A percentile compares a stretch with the other conserved stretches of the same genome.
Evolutionary conservation across 2,113 vertebrate genomes (phyloP).

Genomic region (Arothron firmamentum): DNA sequence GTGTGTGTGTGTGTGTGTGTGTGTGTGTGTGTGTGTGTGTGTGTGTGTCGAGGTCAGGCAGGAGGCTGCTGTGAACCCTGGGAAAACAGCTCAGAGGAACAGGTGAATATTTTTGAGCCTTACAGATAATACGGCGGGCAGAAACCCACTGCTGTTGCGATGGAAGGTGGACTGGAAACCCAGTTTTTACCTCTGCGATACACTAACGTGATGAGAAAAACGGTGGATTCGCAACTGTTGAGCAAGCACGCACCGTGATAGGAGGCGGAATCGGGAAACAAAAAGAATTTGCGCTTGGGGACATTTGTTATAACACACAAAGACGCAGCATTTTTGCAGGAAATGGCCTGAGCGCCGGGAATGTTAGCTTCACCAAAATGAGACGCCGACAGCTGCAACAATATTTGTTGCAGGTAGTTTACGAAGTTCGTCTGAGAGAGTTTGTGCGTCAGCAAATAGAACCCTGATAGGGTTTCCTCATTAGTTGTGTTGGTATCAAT

Average conservation of each 20-base stretch:
- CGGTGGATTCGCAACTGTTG: too few relatives aligned
- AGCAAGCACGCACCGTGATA: too few relatives aligned
- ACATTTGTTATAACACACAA: conserved; percentile 6
- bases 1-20: conserved; percentile 26
- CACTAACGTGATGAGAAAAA: too few relatives aligned
- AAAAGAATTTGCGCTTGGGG: conserved; percentile 9
- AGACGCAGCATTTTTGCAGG: conserved; percentile 10
- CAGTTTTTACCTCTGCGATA: too few relatives aligned
- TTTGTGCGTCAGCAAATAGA: conserved; percentile 57
- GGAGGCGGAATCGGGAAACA: not conserved
- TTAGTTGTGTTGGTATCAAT: conserved; percentile 82
- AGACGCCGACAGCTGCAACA: conserved; percentile 19
- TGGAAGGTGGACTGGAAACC: too few relatives aligned
- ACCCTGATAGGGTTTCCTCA: conserved; percentile 77
- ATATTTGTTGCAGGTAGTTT: conserved; percentile 25
- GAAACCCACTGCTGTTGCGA: not conserved
- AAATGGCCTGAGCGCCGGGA: conserved; percentile 17
- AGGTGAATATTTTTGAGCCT: conserved; percentile 71
- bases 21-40: conserved; percentile 17
- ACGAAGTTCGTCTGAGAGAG: conserved; percentile 19
- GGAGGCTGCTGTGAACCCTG: conserved; percentile 67
- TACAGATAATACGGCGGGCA: not conserved
- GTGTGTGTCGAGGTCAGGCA: conserved; percentile 32
- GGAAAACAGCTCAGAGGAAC: conserved; percentile 71
- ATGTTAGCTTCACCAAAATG: conserved; percentile 39